Base-by-base conservation (phyloP, 2,888 invertebrate genomes). In the Panopea generosa region DNA sequence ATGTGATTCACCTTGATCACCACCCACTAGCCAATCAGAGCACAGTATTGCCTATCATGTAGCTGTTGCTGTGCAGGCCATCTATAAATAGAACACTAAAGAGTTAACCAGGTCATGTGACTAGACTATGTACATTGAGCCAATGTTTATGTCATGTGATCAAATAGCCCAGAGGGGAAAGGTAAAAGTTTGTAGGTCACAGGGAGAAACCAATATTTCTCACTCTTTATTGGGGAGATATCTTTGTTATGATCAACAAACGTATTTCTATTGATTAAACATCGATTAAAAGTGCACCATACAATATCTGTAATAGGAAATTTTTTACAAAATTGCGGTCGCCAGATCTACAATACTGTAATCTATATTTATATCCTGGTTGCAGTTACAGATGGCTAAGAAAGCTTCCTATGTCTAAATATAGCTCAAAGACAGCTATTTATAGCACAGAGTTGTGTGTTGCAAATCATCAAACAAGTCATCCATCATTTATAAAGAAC, bases 1-100 rank as follows among this genome's bases (percentile, higher is more conserved):
- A 82, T 72, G 80, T 85, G 85, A 87, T 87, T 86, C 85, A 85
- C 85, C 80, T 84, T 87, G 83, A 86, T 7, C 33, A 84, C 83
- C 79, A 78, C 47, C 40, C 60, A 56, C 59, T 65, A 76, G 67
- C 87, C 87, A 87, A 86, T 87, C 78, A 83, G 68, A 79, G 47
- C 26, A 45, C 67, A 74, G 70, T 67, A 82, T 66, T 63, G 61
- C 69, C 66, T 69, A 77, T 78, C 80, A 77, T 75, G 62, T 74
- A 84, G 78, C 83, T 85, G 86, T 86, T 86, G 86, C 86, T 85
- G 86, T 84, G 86, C 84, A 81, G 80, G 72, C 65, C 60, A 59
- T 78, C 86, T 86, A 86, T 84, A 80, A 72, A 81, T 86, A 86
- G 84, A 66, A 57, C 71, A 73, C 68, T 61, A 68, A 69, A 65